Base-by-base conservation (phyloP, 2,797 vertebrate species). In the Linurgus olivaceus region DNA sequence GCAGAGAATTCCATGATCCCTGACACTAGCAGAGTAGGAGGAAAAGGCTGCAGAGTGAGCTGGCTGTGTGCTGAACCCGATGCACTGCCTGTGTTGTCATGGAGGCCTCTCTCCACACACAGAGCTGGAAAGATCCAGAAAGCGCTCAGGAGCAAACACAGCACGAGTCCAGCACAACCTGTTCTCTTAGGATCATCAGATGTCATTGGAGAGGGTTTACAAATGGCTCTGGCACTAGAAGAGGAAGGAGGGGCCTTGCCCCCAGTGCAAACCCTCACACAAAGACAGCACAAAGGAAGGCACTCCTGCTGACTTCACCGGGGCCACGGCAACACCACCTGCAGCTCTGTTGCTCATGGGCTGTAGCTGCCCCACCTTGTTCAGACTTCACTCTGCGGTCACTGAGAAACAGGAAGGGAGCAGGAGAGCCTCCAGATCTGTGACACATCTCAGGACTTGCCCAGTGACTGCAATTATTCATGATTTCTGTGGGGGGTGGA, bases 141-240 rank as follows among this genome's bases (percentile, higher is more conserved):
- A n/a, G 42, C 1, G 2, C 44, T 47, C 42, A 47, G 59, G 42
- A 80, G 51, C 51, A 13, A 42, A 59, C 17, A 63, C 19, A 28
- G 74, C 48, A 25, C 13, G 17, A 5, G 17, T 7, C 66, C 77
- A 33, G 6, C 0, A 1, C 44, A 68, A 42, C n/a, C 42, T 57
- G 0, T 11, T 40, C 4, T 23, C 47, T 21, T 13, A 47, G 28
- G 6, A 1, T 23, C 26, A 42, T 29, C 52, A 6, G 4, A 17
- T 44, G 15, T 57, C 18, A 0, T 28, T 75, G n/a, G 4, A 35
- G n/a, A 82, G 45, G n/a, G 90, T 50, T 61, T 62, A 31, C 19
- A 37, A 91, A 76, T 3, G 33, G 54, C n/a, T 88, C 33, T 26
- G 59, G 31, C 24, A 7, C 0, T 20, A 38, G n/a, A 40, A 87